Conservation (phyloP, 2,888 invertebrate genomes). For the Polylopha cassiicola region DNA sequence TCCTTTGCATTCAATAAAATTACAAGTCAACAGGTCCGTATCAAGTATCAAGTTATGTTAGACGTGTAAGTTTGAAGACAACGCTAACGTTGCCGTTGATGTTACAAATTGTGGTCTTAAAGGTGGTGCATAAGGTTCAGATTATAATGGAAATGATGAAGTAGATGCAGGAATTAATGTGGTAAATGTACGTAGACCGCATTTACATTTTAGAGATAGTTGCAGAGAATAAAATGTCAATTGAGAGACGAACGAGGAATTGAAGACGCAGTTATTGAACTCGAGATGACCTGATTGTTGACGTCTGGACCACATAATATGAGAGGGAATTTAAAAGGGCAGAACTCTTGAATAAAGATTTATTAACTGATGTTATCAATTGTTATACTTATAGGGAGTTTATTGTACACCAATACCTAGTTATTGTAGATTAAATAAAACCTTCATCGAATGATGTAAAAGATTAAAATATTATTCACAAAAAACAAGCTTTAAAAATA, state of each 20-base stretch:
- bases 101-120: constrained; percentile 4
- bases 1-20: constrained; percentile 62
- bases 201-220: constrained; percentile 73
- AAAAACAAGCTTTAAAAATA: too few species aligned
- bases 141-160: constrained; percentile 18
- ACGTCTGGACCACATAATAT: constrained; percentile 38
- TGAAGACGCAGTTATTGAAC: constrained; percentile 69
- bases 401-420: not conserved
- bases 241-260: constrained; percentile 67
- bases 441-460: not conserved
- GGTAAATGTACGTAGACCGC: constrained; percentile 67
- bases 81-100: constrained; percentile 25
- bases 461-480: too few species aligned
- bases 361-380: too few species aligned
- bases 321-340: constrained; percentile 15
- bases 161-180: constrained; percentile 28
- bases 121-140: constrained; percentile 9
- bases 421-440: not conserved
- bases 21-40: constrained; percentile 63
- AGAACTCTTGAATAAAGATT: too few species aligned
- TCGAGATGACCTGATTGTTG: constrained; percentile 60
- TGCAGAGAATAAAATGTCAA: constrained; percentile 71
- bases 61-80: constrained; percentile 41
- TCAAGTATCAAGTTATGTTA: constrained; percentile 60
- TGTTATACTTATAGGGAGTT: not conserved